These are phyloP conservation scores for Bombus pyrosoma DNA, from an alignment of 1,140 invertebrate species.

Conservation along the genomic window DNA sequence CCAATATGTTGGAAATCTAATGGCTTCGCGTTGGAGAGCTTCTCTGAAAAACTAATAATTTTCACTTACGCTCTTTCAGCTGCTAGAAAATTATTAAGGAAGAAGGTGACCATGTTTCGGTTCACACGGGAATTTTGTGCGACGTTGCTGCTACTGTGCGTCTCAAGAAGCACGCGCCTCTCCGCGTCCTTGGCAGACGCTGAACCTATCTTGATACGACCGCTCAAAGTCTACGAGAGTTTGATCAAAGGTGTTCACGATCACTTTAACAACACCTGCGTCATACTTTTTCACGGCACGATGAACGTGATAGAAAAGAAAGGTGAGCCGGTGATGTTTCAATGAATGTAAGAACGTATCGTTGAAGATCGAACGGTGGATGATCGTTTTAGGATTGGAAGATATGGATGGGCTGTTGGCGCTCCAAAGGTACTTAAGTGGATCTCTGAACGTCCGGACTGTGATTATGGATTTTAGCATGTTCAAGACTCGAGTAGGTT, in stretches of 20 bases:
- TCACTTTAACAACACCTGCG: slow-evolving; percentile 79
- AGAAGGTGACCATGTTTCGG: neutral
- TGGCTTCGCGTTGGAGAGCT: no score
- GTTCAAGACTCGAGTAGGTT: slow-evolving; percentile 68
- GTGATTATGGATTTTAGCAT: slow-evolving; percentile 74
- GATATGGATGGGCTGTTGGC: slow-evolving; percentile 51
- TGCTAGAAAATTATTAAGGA: neutral
- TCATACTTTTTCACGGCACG: slow-evolving; percentile 74
- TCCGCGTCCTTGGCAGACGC: no score
- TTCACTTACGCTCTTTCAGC: no score
- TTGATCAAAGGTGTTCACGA: slow-evolving; percentile 73
- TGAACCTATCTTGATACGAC: slow-evolving; percentile 63
- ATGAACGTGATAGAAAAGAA: slow-evolving; percentile 62
- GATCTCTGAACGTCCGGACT: slow-evolving; percentile 65
- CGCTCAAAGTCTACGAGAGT: slow-evolving; percentile 69
- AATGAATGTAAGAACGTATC: neutral
- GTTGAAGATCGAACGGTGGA: neutral
- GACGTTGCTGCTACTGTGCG: neutral
- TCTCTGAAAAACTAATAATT: no score
- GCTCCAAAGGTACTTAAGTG: slow-evolving; percentile 68
- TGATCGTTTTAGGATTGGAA: slow-evolving; percentile 52
- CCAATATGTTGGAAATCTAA: no score
- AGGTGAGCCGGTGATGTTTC: slow-evolving; percentile 57
- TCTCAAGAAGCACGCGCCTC: neutral
- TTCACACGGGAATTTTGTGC: neutral